Evolutionary conservation across 2,888 invertebrate genomes (phyloP), one percentile per base, ranked within the genome.

Genomic region (Dermolepida albohirtum): DNA sequence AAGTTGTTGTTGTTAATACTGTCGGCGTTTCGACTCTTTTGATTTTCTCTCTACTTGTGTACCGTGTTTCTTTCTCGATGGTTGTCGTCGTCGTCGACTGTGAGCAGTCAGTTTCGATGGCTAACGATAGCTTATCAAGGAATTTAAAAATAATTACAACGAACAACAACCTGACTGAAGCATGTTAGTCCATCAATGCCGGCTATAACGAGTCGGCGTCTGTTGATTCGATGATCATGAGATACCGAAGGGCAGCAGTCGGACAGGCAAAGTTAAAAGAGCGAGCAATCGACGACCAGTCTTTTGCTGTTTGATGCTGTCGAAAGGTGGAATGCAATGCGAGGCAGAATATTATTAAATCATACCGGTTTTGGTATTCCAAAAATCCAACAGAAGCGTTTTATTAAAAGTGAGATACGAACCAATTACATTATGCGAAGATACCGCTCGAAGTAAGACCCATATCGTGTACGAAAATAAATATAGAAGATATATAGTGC

Each of bases 91-190:
- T 49, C 77, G 71, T 78, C 72, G 74, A 74, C 73, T 72, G 72
- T 75, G 74, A 34, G 51, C 29, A 49, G 49, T 51, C 51, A 34
- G 51, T 27, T 12, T 74, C 75, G 77, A 79, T 78, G 44, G 77
- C 75, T 77, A 77, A 76, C 79, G 80, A 80, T 81, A 80, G 75
- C 79, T 80, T 81, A 81, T 81, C 80, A 79, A 78, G 77, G 80
- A 80, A 80, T 81, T 81, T 80, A 80, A 81, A 80, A 81, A 81
- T 81, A 81, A 81, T 81, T 81, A 81, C 79, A 76, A 71, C 75
- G 77, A 78, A 77, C 76, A 77, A 74, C 77, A 76, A 76, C 71
- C 75, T 72, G 76, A 74, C 73, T 73, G 78, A 77, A 75, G 75
- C 79, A 78, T 78, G 80, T 78, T 78, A 76, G 80, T 81, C 80